Evolutionary conservation across 2,888 invertebrate species (phyloP), one percentile per base, ranked within the genome.

Genomic region (Harpalus rubripes): DNA sequence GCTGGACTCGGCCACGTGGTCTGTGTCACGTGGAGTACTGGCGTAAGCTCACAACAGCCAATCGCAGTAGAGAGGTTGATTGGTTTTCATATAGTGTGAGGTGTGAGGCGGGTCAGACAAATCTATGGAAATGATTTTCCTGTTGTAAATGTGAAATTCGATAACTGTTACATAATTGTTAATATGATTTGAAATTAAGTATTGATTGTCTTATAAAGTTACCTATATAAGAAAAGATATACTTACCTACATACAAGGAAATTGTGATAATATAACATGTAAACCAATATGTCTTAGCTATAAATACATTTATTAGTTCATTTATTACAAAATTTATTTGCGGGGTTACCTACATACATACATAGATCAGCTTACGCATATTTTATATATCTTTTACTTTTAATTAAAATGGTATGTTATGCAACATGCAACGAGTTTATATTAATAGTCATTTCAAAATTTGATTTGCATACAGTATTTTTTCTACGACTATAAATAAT

Each of bases 1-100:
- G 32, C 1, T n/a, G 32, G 7, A 32, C 6, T n/a, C 7, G 68
- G 7, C 15, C 68, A 39, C 68, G 68, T 68, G 68, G 32, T 32
- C 26, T 6, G 41, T 32, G 16, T 79, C 79, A 79, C 79, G 59
- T 79, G 79, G 79, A 39, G n/a, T 79, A 59, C 58, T 39, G 52
- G 52, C 52, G 78, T 26, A n/a, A 18, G 52, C 18, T 22, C 32
- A 39, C 26, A 16, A 7, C 26, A 61, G 16, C 79, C 79, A 79
- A 79, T 79, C 59, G 41, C 32, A 26, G 26, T 12, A 16, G 18
- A 39, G 39, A 26, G 10, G 32, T 59, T 79, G 79, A 79, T 79
- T 79, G 79, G 79, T 59, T 79, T 58, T 59, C 58, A 79, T 79
- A 59, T 68, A 39, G n/a, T 39, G 26, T 12, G 26, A 22, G 59